Evolutionary conservation across 2,113 vertebrate species (phyloP).

Genomic region (Capreolus pygargus): DNA sequence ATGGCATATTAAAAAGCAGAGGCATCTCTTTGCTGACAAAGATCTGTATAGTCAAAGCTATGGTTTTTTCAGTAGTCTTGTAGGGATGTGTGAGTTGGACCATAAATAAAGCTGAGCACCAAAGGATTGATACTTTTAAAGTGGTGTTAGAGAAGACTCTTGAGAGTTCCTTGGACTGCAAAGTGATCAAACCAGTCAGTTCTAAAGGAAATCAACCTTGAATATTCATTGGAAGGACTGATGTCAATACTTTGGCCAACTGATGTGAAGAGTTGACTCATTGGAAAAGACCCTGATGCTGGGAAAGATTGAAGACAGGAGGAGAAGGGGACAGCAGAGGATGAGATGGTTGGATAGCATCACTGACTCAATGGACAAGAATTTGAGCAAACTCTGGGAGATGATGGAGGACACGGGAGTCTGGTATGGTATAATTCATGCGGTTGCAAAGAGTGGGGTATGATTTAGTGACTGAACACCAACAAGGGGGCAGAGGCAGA

Average conservation of each 20-base stretch:
- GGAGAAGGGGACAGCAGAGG: not conserved
- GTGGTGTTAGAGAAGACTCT: not conserved
- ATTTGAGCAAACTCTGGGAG: not conserved
- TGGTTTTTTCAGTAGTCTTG: not conserved
- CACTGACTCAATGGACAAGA: not conserved
- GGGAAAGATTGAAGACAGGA: not conserved
- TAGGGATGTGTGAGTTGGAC: not conserved
- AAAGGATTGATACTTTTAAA: not conserved
- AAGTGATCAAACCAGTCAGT: not conserved
- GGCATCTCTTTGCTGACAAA: not conserved
- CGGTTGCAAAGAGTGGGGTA: not conserved
- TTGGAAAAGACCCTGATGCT: not conserved
- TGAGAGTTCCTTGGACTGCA: not conserved
- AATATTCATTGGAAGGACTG: not conserved
- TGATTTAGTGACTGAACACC: not conserved
- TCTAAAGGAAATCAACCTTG: not conserved
- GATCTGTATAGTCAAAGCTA: not conserved
- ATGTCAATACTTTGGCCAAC: not conserved
- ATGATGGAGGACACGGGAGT: not conserved
- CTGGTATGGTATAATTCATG: not conserved
- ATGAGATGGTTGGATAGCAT: not conserved
- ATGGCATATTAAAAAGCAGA: not conserved
- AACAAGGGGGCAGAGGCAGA: not conserved
- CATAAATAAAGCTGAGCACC: not conserved
- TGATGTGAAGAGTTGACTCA: not conserved